These are phyloP conservation scores for Eupristina koningsbergeri DNA, from an alignment of 1,140 invertebrate species.

Conservation along the genomic window DNA sequence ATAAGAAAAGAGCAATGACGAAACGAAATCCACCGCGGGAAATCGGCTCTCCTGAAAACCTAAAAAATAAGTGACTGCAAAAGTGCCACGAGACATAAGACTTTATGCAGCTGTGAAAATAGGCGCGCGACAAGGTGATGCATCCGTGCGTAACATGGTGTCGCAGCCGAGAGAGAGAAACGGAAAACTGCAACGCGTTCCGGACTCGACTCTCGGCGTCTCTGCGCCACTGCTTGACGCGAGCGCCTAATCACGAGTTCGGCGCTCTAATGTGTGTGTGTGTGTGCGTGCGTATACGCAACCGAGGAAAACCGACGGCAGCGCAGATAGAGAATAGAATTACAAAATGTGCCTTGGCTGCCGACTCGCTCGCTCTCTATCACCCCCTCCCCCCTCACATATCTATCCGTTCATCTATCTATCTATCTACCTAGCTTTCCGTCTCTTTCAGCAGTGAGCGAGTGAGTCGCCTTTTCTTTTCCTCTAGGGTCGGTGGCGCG, in stretches of 20 bases:
- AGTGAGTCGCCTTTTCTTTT: background rate
- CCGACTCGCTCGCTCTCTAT: background rate
- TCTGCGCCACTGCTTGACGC: background rate
- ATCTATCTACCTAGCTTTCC: constrained; percentile 21
- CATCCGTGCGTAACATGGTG: no score
- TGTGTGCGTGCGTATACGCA: background rate
- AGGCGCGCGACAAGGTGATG: no score
- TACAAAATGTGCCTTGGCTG: background rate
- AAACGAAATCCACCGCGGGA: no score
- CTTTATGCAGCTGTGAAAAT: background rate
- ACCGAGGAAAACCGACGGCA: background rate
- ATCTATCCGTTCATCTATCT: background rate
- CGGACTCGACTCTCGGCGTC: background rate
- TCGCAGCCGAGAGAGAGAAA: no score
- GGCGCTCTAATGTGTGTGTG: background rate
- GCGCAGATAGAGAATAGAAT: constrained; percentile 9
- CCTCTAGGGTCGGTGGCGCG: background rate
- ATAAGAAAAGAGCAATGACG: background rate
- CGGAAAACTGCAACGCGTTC: background rate
- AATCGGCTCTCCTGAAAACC: background rate
- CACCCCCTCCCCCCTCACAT: background rate
- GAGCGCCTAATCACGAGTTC: background rate
- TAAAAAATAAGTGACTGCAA: background rate
- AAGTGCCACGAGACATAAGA: background rate
- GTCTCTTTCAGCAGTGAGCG: background rate